Evolutionary conservation across 1,140 invertebrate species (phyloP).

Genomic region (Drosophila saltans): DNA sequence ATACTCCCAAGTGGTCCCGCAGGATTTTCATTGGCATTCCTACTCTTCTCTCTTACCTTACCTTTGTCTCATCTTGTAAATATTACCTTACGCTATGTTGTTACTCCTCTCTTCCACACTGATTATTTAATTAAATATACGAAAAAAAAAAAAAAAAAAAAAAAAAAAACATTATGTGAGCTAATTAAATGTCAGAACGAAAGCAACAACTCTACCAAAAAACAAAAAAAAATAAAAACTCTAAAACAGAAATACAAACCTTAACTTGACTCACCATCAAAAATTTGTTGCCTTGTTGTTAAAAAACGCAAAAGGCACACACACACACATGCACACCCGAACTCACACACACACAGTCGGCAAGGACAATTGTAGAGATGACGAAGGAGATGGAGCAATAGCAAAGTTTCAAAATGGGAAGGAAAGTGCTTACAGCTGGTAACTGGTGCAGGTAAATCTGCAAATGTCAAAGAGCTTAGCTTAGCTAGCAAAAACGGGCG

Average conservation of each 20-base stretch:
- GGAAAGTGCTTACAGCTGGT: constrained; percentile 27
- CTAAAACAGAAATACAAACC: background rate
- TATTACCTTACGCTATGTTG: no score
- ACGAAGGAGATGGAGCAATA: background rate
- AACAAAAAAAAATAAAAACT: background rate
- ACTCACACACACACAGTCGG: background rate
- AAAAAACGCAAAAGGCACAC: constrained; percentile 25
- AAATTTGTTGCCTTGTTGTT: constrained; percentile 44
- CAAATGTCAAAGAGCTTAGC: constrained; percentile 66
- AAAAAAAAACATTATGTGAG: constrained; percentile 34
- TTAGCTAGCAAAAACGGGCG: constrained; percentile 29
- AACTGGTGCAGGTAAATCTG: constrained; percentile 65
- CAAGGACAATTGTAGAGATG: background rate
- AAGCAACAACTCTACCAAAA: constrained; percentile 27
- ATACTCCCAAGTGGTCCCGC: no score
- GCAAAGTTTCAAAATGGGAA: constrained; percentile 15
- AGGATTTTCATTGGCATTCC: no score
- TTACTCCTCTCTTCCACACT: no score
- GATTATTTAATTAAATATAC: no score
- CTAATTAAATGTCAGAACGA: constrained; percentile 67
- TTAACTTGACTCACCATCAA: background rate
- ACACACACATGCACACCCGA: background rate
- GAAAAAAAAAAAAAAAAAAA: no score
- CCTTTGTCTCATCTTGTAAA: no score
- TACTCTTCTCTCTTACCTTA: no score